These are phyloP conservation scores for Eupeodes corollae DNA, from an alignment of 1,140 invertebrate genomes.

Conservation along the genomic window DNA sequence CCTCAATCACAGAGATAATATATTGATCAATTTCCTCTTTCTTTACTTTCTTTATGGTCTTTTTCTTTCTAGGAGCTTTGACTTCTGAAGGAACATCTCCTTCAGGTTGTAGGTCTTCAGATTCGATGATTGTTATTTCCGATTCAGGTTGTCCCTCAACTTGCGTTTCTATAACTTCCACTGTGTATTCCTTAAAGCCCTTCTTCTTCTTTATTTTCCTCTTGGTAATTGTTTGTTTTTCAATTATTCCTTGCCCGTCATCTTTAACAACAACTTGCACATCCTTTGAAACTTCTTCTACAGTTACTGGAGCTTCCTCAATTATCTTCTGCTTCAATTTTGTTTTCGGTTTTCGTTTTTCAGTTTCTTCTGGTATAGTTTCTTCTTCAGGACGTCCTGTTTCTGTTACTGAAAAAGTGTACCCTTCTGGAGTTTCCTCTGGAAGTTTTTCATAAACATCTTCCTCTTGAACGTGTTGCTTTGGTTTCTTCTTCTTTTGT, in stretches of 20 bases:
- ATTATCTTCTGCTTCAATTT: constrained; percentile 10
- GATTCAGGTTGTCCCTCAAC: constrained; percentile 17
- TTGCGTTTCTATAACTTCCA: constrained; percentile 9
- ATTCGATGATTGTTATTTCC: constrained; percentile 6
- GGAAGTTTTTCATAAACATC: constrained; percentile 3
- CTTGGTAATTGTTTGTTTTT: constrained; percentile 18
- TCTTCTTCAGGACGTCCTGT: constrained; percentile 10
- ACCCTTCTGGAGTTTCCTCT: not conserved
- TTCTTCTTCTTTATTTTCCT: constrained; percentile 16
- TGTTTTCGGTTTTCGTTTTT: constrained; percentile 12
- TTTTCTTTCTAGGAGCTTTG: constrained; percentile 20
- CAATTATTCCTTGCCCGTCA: constrained; percentile 9
- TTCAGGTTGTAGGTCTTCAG: constrained; percentile 7
- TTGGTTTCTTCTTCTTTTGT: constrained; percentile 22
- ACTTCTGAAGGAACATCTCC: constrained; percentile 7
- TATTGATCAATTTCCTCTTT: constrained; percentile 34
- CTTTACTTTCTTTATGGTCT: constrained; percentile 21
- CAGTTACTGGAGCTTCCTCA: constrained; percentile 10
- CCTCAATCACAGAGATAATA: constrained; percentile 28
- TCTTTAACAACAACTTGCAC: constrained; percentile 9
- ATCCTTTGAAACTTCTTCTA: constrained; percentile 16
- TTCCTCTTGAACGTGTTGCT: constrained; percentile 16
- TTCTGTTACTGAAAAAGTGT: constrained; percentile 7
- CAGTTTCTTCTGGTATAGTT: constrained; percentile 1
- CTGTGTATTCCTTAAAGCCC: constrained; percentile 9